A percentile compares a stretch with the other conserved stretches of the same genome.
phyloP scores from a whole-genome alignment of 2,888 invertebrate species.

The Chironomus tentans region DNA sequence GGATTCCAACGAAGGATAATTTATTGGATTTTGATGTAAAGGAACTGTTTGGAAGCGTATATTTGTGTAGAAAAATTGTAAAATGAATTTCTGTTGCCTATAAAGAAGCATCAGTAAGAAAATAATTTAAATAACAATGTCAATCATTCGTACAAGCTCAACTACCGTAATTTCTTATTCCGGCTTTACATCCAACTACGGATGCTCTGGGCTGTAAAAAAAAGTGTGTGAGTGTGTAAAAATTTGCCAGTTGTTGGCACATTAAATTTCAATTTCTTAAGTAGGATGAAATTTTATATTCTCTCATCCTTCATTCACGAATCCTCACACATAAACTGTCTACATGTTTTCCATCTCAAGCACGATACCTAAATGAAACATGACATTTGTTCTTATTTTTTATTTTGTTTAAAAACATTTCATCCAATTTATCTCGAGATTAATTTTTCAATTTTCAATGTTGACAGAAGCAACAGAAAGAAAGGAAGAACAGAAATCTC shows the following conservation, averaged over 20 bases:
- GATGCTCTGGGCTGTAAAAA: not conserved
- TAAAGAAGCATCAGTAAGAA: not conserved
- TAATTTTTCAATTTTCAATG: not conserved
- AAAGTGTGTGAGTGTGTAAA: not conserved
- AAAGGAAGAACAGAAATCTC: too few species aligned
- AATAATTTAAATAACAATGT: slow-evolving; percentile 3
- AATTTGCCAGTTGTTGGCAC: not conserved
- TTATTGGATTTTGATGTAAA: slow-evolving; percentile 3
- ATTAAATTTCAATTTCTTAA: not conserved
- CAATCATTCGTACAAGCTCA: not conserved
- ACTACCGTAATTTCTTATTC: not conserved
- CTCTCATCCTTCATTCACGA: too few species aligned
- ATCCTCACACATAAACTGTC: too few species aligned
- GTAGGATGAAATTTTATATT: too few species aligned
- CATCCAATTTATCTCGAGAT: not conserved
- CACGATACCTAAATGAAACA: not conserved
- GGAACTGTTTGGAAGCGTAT: not conserved
- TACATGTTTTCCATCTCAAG: too few species aligned
- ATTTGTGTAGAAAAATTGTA: not conserved
- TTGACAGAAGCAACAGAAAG: not conserved
- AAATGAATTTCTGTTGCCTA: not conserved
- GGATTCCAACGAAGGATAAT: not conserved
- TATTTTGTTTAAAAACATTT: not conserved
- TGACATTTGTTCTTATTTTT: not conserved
- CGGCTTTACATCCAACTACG: too few species aligned